Conservation (phyloP, 2,113 vertebrate species). For the Pteronura brasiliensis region DNA sequence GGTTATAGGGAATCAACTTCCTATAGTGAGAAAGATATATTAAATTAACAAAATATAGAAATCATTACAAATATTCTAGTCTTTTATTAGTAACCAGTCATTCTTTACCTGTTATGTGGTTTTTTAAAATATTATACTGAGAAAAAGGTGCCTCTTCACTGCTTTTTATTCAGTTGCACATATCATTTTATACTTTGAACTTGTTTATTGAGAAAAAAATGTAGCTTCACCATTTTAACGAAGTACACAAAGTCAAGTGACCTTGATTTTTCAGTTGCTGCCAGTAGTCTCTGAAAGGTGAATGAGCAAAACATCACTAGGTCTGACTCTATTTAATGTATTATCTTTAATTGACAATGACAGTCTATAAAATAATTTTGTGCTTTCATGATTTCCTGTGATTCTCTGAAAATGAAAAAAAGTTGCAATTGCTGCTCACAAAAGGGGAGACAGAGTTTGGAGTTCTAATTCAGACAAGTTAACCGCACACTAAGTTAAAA, state of each 20-base stretch:
- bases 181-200: conserved; percentile 28
- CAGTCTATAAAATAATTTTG: background rate
- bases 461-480: background rate
- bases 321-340: background rate
- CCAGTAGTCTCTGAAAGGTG: background rate
- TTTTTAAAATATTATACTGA: background rate
- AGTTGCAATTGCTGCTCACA: background rate
- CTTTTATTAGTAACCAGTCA: background rate
- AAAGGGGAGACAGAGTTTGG: background rate
- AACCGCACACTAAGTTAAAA: background rate
- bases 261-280: conserved; percentile 20
- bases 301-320: background rate
- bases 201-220: background rate
- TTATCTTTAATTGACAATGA: background rate
- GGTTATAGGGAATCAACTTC: background rate
- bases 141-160: background rate
- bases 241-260: conserved; percentile 24
- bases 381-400: background rate
- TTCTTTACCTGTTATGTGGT: background rate
- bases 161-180: background rate
- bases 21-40: background rate
- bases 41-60: background rate
- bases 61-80: background rate
- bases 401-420: background rate
- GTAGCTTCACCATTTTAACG: conserved; percentile 3